Conservation (phyloP, 2,797 vertebrate species). For the Gadopsis marmoratus region DNA sequence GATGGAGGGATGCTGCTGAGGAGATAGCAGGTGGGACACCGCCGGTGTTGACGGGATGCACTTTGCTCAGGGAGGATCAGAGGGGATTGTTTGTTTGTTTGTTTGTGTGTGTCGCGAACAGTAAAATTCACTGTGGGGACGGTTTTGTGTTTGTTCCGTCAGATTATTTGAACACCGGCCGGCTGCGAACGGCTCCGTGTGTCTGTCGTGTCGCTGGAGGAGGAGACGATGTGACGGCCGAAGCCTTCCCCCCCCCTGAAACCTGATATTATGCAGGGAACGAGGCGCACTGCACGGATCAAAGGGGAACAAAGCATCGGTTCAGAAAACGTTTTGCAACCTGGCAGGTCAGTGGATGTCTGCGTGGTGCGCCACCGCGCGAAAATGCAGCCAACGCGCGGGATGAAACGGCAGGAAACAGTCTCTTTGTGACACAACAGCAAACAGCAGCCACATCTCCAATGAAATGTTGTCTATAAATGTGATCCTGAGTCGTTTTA, state of each 20-base stretch:
- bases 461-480: fast-evolving
- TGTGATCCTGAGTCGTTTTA: background rate
- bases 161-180: background rate
- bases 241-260: constrained; percentile 50
- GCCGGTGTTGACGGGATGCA: constrained; percentile 55
- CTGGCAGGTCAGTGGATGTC: constrained; percentile 78
- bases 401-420: background rate
- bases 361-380: constrained; percentile 13
- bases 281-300: constrained; percentile 60
- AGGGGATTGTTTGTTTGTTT: background rate
- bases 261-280: constrained; percentile 81
- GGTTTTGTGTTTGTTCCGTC: background rate
- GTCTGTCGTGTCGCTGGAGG: constrained; percentile 56
- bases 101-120: too few relatives aligned
- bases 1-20: constrained; percentile 69
- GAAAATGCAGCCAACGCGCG: background rate
- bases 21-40: constrained; percentile 64
- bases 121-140: background rate
- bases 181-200: constrained; percentile 50
- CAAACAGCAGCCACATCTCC: background rate
- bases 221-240: constrained; percentile 72
- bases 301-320: constrained; percentile 77
- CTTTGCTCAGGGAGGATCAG: background rate
- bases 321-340: constrained; percentile 55
- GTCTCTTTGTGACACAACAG: background rate